Percentiles rank a stretch among this genome's conserved stretches.
phyloP scores from a whole-genome alignment of 2,888 invertebrate species.

The Hymenopus coronatus region DNA sequence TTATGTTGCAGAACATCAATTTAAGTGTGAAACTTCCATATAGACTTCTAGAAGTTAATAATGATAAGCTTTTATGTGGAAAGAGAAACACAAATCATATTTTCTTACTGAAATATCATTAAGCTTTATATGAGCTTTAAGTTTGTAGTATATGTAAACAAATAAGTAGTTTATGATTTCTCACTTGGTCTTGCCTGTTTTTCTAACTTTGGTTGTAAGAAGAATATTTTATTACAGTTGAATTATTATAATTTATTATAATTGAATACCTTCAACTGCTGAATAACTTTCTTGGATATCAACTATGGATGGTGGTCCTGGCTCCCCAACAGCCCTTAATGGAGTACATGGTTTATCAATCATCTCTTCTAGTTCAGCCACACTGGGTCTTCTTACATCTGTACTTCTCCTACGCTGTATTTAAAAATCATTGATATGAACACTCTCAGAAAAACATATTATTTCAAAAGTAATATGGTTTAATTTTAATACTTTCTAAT shows the following conservation, averaged over 20 bases:
- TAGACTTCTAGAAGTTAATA: too few relatives aligned
- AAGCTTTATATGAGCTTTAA: too few relatives aligned
- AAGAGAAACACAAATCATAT: too few relatives aligned
- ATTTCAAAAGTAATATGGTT: neutral
- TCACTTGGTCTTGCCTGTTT: too few relatives aligned
- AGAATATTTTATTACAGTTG: neutral
- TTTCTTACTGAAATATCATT: too few relatives aligned
- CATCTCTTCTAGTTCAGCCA: conserved; percentile 85
- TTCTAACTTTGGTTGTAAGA: too few relatives aligned
- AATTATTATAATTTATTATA: neutral
- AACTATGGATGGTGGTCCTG: conserved; percentile 85
- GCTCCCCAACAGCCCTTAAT: conserved; percentile 72
- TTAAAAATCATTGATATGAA: neutral
- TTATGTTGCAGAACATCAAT: too few relatives aligned
- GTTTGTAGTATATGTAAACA: too few relatives aligned
- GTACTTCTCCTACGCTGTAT: conserved; percentile 77
- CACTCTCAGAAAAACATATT: neutral
- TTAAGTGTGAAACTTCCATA: too few relatives aligned
- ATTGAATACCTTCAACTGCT: conserved; percentile 82
- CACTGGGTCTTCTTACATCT: conserved; percentile 85
- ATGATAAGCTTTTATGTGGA: too few relatives aligned
- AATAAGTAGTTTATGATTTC: too few relatives aligned
- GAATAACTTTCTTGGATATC: conserved; percentile 94
- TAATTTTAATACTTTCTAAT: neutral
- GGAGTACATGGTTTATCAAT: conserved; percentile 91